These are phyloP conservation scores for Pissodes strobi DNA, from an alignment of 1,140 invertebrate genomes.

Conservation along the genomic window DNA sequence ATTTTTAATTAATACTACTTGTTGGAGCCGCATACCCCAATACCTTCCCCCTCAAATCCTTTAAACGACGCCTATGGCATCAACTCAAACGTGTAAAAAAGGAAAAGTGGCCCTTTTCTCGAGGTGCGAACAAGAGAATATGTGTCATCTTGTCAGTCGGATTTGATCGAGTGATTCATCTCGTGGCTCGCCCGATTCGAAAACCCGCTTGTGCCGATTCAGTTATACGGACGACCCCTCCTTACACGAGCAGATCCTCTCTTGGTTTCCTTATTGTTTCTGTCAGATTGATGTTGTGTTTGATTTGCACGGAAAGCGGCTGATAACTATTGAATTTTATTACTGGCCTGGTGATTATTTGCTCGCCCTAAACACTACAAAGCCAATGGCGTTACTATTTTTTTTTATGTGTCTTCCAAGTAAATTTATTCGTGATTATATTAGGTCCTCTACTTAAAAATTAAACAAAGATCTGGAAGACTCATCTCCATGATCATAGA, in stretches of 20 bases:
- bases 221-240: conserved; percentile 22
- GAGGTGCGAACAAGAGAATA: conserved; percentile 26
- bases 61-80: too few relatives aligned
- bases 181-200: conserved; percentile 38
- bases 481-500: too few relatives aligned
- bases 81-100: background rate
- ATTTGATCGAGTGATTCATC: conserved; percentile 52
- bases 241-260: background rate
- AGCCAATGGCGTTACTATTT: too few relatives aligned
- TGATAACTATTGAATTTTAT: conserved; percentile 35
- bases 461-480: too few relatives aligned
- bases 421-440: too few relatives aligned
- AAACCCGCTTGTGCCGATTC: conserved; percentile 29
- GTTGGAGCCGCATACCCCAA: too few relatives aligned
- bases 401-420: too few relatives aligned
- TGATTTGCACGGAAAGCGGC: conserved; percentile 32
- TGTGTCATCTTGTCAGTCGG: conserved; percentile 43
- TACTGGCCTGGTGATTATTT: conserved; percentile 19
- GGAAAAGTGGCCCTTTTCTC: too few relatives aligned
- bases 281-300: conserved; percentile 35
- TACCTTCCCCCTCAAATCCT: too few relatives aligned
- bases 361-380: too few relatives aligned
- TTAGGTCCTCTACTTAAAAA: too few relatives aligned
- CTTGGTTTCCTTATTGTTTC: conserved; percentile 33
- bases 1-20: too few relatives aligned